Conservation (phyloP, 2,113 vertebrate genomes). For the Ammospiza caudacuta region DNA sequence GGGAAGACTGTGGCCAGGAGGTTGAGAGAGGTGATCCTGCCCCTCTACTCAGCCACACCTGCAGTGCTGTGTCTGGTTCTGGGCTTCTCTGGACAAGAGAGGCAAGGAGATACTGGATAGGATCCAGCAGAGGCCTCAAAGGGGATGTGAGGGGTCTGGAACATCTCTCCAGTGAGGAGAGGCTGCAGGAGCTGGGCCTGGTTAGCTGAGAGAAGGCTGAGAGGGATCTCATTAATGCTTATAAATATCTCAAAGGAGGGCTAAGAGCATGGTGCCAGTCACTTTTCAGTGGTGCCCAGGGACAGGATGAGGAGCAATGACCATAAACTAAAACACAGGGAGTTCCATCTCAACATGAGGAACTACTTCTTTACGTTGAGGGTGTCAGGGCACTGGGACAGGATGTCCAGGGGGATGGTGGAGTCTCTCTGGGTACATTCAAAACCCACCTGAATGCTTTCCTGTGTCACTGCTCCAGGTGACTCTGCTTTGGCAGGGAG, state of each 20-base stretch:
- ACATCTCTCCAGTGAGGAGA: not conserved
- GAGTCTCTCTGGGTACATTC: not conserved
- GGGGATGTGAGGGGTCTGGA: not conserved
- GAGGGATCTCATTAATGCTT: not conserved
- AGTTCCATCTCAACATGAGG: not conserved
- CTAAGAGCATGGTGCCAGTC: not conserved
- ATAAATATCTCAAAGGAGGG: not conserved
- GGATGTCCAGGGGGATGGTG: not conserved
- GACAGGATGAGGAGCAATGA: not conserved
- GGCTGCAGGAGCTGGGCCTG: not conserved
- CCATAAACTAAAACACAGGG: not conserved
- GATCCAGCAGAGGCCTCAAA: not conserved
- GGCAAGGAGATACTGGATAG: not conserved
- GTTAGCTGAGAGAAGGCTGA: not conserved
- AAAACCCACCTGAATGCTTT: accelerated
- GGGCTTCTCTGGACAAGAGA: not conserved
- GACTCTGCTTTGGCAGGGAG: not conserved
- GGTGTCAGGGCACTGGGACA: not conserved
- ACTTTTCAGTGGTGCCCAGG: not conserved
- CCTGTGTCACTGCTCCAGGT: not conserved
- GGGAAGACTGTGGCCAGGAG: not conserved
- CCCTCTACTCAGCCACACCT: not conserved
- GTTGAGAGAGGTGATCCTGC: not conserved
- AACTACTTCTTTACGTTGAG: not conserved
- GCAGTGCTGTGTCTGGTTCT: not conserved